Percentiles rank a stretch among this genome's conserved stretches.
Conservation (phyloP, 2,113 vertebrate genomes). For the Phalacrocorax brasilianus region DNA sequence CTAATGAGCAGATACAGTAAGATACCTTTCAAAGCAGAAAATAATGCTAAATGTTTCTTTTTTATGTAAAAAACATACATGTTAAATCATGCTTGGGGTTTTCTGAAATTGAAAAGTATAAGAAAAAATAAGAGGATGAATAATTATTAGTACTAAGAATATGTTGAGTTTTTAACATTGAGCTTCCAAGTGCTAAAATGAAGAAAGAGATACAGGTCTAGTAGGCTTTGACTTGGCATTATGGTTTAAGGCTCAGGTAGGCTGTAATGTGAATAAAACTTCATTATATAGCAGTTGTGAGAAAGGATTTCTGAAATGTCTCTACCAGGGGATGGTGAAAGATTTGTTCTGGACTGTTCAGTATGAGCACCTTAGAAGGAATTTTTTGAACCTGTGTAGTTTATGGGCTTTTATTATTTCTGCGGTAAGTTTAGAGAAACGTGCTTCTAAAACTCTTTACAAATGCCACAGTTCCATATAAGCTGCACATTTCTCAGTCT, state of each 20-base stretch:
- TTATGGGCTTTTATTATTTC: neutral
- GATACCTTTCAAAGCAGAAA: neutral
- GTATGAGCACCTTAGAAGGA: neutral
- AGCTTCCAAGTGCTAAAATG: neutral
- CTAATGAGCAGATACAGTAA: neutral
- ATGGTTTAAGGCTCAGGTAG: neutral
- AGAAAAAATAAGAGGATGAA: neutral
- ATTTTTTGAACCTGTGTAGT: neutral
- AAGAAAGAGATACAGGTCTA: neutral
- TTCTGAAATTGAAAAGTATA: conserved; percentile 1
- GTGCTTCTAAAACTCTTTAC: neutral
- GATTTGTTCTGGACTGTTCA: neutral
- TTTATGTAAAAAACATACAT: neutral
- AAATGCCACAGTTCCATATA: neutral
- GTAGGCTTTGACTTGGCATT: neutral
- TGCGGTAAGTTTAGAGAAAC: neutral
- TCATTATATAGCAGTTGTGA: neutral
- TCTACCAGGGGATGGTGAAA: neutral
- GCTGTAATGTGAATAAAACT: neutral
- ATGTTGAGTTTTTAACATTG: neutral
- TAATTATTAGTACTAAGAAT: neutral
- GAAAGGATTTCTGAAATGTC: neutral
- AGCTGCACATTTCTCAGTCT: neutral
- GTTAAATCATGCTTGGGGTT: neutral
- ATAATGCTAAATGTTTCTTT: conserved; percentile 8